A percentile compares a stretch with the other conserved stretches of the same genome.
Conservation (phyloP, 2,113 vertebrate species). For the Sterna hirundo region DNA sequence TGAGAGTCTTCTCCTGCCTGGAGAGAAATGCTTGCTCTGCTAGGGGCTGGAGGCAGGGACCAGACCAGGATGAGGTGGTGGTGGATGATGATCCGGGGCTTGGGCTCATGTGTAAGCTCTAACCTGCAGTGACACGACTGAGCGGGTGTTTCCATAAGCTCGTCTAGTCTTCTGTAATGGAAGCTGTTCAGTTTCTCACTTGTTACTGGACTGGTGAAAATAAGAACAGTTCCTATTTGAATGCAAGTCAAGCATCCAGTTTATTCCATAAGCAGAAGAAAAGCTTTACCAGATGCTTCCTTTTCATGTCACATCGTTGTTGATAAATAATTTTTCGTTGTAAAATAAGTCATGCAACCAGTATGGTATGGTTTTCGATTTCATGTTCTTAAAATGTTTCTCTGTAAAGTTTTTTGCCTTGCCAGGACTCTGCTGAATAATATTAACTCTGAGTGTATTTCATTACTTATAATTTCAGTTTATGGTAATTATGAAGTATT, state of each 20-base stretch:
- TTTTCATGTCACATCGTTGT: background rate
- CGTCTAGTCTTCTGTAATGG: background rate
- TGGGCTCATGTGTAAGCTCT: background rate
- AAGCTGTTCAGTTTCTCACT: background rate
- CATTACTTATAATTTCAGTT: background rate
- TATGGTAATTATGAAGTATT: background rate
- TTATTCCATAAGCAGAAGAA: background rate
- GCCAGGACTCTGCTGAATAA: background rate
- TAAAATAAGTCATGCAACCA: background rate
- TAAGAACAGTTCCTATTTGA: background rate
- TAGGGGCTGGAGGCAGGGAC: background rate
- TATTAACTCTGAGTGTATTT: background rate
- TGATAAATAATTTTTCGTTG: background rate
- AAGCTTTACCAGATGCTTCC: background rate
- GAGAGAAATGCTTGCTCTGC: background rate
- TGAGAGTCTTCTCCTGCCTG: background rate
- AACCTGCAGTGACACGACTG: background rate
- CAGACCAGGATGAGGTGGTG: background rate
- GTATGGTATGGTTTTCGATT: background rate
- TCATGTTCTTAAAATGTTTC: background rate
- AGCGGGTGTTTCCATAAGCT: background rate
- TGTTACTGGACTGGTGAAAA: background rate
- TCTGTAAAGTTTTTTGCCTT: background rate
- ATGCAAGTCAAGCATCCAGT: background rate
- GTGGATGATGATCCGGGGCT: background rate